Percentiles rank a stretch among this genome's conserved stretches.
Evolutionary conservation across 2,113 vertebrate genomes (phyloP).

Genomic region (Toxotes chatareus): DNA sequence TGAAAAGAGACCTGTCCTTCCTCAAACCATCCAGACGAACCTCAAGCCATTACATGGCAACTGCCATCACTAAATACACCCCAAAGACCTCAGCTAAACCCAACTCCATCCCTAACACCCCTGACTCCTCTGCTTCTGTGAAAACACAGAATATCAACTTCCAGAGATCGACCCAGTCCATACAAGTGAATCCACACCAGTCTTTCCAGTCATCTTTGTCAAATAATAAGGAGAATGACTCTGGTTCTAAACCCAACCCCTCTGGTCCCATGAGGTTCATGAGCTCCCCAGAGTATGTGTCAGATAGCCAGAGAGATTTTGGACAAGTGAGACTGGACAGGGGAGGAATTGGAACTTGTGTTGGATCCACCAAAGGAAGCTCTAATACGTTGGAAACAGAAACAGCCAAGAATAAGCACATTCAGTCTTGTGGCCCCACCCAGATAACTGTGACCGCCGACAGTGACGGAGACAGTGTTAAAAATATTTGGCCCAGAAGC

Average conservation of each 20-base stretch:
- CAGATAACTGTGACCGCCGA: conserved; percentile 35
- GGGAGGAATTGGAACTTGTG: conserved; percentile 23
- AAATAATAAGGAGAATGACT: conserved; percentile 52
- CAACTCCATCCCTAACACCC: conserved; percentile 20
- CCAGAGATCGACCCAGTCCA: conserved; percentile 61
- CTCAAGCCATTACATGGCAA: conserved; percentile 94
- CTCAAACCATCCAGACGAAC: conserved; percentile 90
- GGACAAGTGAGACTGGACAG: conserved; percentile 31
- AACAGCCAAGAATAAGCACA: conserved; percentile 42
- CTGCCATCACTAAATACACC: conserved; percentile 88
- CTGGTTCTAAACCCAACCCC: conserved; percentile 30
- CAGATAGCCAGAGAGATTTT: conserved; percentile 49
- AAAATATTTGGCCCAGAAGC: conserved; percentile 37
- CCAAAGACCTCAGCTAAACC: conserved; percentile 56
- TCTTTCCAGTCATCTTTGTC: conserved; percentile 36
- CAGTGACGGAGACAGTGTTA: conserved; percentile 29
- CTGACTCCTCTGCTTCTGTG: conserved; percentile 43
- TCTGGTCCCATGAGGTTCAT: conserved; percentile 54
- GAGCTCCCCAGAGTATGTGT: conserved; percentile 62
- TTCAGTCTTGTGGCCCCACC: conserved; percentile 34
- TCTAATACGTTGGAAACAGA: conserved; percentile 47
- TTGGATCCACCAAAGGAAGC: conserved; percentile 47
- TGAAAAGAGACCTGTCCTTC: conserved; percentile 83
- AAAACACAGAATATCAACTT: conserved; percentile 39
- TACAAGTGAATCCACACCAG: conserved; percentile 57